Conservation (phyloP, 2,113 vertebrate species). For the Mungos mungo region DNA sequence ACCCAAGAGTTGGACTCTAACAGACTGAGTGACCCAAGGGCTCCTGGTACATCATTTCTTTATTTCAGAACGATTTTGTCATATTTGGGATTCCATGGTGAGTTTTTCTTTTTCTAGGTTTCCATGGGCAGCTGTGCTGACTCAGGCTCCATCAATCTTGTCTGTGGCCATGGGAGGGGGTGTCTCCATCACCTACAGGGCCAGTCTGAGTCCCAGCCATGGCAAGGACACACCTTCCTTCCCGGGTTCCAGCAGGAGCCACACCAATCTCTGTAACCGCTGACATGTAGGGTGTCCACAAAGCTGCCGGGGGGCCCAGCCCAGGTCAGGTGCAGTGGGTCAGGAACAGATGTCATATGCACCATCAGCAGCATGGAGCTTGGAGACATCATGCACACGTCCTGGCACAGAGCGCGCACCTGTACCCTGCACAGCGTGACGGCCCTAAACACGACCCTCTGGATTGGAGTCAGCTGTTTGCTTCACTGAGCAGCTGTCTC, state of each 20-base stretch:
- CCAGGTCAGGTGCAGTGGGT: too few species aligned
- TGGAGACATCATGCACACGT: too few species aligned
- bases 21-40: too few species aligned
- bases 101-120: neutral
- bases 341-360: too few species aligned
- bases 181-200: neutral
- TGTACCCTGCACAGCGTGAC: too few species aligned
- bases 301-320: neutral
- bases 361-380: too few species aligned
- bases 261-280: neutral
- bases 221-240: constrained; percentile 40
- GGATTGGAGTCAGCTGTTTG: too few species aligned
- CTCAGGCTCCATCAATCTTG: neutral
- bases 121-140: neutral
- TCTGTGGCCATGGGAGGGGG: neutral
- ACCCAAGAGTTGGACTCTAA: too few species aligned
- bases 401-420: too few species aligned
- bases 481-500: too few species aligned
- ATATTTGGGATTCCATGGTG: neutral
- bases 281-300: neutral
- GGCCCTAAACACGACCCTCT: too few species aligned
- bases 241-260: neutral
- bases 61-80: neutral
- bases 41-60: neutral
- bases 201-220: neutral